A percentile compares a stretch with the other conserved stretches of the same genome.
These are phyloP conservation scores for Epistrophe eligans DNA, from an alignment of 2,888 invertebrate genomes.

Conservation along the genomic window DNA sequence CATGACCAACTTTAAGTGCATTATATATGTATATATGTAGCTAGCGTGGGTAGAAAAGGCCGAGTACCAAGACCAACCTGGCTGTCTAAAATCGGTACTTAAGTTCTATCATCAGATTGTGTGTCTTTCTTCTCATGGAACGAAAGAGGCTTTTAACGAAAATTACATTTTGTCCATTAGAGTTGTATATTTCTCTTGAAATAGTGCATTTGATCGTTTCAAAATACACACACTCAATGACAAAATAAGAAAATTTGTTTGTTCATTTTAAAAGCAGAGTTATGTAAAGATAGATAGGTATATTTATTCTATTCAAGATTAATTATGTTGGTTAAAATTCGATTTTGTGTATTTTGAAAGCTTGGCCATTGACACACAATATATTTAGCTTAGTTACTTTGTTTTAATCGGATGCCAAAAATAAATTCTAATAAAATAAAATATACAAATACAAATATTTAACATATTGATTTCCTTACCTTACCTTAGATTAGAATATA, in stretches of 20 bases:
- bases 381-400: too few relatives aligned
- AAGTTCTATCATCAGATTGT: slow-evolving; percentile 44
- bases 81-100: slow-evolving; percentile 13
- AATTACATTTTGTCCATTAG: slow-evolving; percentile 72
- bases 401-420: not conserved
- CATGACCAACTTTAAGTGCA: slow-evolving; percentile 46
- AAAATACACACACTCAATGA: not conserved
- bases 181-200: not conserved
- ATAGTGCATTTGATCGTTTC: slow-evolving; percentile 39
- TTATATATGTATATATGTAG: not conserved
- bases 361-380: not conserved
- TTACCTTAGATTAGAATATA: too few relatives aligned
- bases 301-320: not conserved
- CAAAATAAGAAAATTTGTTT: not conserved
- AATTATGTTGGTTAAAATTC: slow-evolving; percentile 6
- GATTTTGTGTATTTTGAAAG: not conserved
- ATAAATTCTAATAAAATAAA: not conserved
- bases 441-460: not conserved
- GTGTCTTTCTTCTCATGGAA: slow-evolving; percentile 22
- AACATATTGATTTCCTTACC: not conserved
- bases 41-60: not conserved
- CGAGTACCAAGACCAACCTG: not conserved
- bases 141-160: slow-evolving; percentile 66
- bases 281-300: too few relatives aligned
- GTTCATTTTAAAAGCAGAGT: not conserved